phyloP scores from a whole-genome alignment of 1,140 invertebrate species.

The Brachionus sp. region DNA sequence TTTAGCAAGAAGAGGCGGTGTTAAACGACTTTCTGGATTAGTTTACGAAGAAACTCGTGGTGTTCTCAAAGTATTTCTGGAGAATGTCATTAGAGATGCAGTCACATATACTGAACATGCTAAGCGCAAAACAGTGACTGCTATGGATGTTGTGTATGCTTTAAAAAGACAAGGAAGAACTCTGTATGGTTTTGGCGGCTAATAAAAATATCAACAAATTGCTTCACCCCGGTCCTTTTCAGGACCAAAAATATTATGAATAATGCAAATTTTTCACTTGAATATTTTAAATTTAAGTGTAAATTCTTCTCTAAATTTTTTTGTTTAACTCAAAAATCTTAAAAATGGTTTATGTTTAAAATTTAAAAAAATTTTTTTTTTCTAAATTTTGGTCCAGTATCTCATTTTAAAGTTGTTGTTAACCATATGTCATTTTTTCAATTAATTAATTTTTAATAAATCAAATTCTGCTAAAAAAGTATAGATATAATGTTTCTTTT shows the following conservation, averaged over 20 bases:
- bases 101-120: conserved; percentile 80
- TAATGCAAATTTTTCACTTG: background rate
- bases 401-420: too few relatives aligned
- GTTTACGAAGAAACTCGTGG: conserved; percentile 71
- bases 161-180: conserved; percentile 75
- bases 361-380: too few relatives aligned
- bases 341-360: too few relatives aligned
- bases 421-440: too few relatives aligned
- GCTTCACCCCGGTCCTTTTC: conserved; percentile 3
- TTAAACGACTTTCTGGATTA: conserved; percentile 72
- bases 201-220: conserved; percentile 47
- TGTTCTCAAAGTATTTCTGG: conserved; percentile 74
- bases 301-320: background rate
- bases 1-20: conserved; percentile 70
- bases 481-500: too few relatives aligned
- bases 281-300: background rate
- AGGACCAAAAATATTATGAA: background rate
- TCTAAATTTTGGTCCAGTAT: too few relatives aligned
- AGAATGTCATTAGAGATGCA: conserved; percentile 76
- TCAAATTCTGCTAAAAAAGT: too few relatives aligned
- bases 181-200: conserved; percentile 65
- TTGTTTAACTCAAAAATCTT: too few relatives aligned
- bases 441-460: too few relatives aligned
- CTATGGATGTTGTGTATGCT: conserved; percentile 82
- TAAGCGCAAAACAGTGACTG: conserved; percentile 76